A percentile compares a stretch with the other conserved stretches of the same genome.
phyloP scores from a whole-genome alignment of 2,888 invertebrate genomes.

The Ornithoptera priamus region DNA sequence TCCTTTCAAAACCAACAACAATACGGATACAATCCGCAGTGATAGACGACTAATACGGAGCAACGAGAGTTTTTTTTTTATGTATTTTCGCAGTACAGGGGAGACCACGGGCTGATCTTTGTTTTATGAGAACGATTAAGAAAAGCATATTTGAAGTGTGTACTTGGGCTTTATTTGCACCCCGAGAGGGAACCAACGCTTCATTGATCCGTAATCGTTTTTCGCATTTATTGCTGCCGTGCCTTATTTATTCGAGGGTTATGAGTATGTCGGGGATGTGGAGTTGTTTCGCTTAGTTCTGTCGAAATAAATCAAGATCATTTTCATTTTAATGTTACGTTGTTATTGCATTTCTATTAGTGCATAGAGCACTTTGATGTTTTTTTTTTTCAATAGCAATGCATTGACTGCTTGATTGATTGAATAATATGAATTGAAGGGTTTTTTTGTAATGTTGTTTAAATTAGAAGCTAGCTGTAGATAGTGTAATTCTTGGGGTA shows the following conservation, averaged over 20 bases:
- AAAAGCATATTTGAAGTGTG: conserved; percentile 81
- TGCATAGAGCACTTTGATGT: conserved; percentile 23
- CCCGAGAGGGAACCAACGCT: conserved; percentile 73
- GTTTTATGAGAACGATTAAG: conserved; percentile 81
- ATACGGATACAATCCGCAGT: conserved; percentile 70
- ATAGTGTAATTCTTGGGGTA: no score
- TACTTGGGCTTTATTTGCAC: conserved; percentile 77
- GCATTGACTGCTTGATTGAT: conserved; percentile 37
- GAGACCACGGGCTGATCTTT: conserved; percentile 75
- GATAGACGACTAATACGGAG: conserved; percentile 71
- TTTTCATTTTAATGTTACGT: conserved; percentile 29
- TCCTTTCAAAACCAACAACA: conserved; percentile 30
- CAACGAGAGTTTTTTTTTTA: conserved; percentile 63
- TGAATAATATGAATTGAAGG: conserved; percentile 1
- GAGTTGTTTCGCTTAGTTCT: conserved; percentile 57
- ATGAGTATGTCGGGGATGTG: conserved; percentile 55
- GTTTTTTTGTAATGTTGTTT: background rate
- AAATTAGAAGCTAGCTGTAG: no score
- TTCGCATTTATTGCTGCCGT: conserved; percentile 70
- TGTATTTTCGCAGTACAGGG: conserved; percentile 59
- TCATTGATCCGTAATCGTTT: conserved; percentile 80
- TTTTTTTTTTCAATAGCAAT: conserved; percentile 7
- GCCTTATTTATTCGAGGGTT: conserved; percentile 60
- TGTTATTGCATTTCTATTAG: conserved; percentile 22
- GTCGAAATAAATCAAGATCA: conserved; percentile 42